Conservation (phyloP, 2,113 vertebrate genomes). For the Egretta garzetta region DNA sequence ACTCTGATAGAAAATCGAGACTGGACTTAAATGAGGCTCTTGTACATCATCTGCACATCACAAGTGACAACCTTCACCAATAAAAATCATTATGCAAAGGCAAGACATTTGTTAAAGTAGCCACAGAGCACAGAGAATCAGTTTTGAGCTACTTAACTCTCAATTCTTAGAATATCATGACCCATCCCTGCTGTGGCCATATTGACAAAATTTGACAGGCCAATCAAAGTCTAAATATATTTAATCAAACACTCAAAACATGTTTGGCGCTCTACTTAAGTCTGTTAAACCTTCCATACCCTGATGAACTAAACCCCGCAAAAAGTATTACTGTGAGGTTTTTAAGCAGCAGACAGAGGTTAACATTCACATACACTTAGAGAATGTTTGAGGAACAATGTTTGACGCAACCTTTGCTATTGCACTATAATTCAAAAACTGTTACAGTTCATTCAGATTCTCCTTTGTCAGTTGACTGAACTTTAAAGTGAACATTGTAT, state of each 20-base stretch:
- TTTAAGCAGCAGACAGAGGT: neutral
- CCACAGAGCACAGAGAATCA: neutral
- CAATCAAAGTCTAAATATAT: neutral
- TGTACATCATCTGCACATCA: neutral
- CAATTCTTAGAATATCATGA: neutral
- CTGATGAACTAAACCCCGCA: neutral
- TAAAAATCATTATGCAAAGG: neutral
- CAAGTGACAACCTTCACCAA: neutral
- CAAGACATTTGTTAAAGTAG: neutral
- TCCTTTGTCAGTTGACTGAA: neutral
- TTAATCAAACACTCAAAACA: neutral
- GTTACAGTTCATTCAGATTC: neutral
- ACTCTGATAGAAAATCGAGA: neutral
- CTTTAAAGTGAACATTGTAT: neutral
- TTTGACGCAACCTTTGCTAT: neutral
- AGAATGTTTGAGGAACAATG: neutral
- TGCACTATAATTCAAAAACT: neutral
- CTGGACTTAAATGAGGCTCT: neutral
- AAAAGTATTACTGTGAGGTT: neutral
- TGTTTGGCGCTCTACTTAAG: neutral
- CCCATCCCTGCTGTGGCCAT: neutral
- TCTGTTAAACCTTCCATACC: neutral
- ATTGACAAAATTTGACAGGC: neutral
- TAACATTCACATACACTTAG: neutral
- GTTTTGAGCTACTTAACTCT: neutral